phyloP scores from a whole-genome alignment of 2,797 vertebrate genomes.

The Sebastes matsubarae region DNA sequence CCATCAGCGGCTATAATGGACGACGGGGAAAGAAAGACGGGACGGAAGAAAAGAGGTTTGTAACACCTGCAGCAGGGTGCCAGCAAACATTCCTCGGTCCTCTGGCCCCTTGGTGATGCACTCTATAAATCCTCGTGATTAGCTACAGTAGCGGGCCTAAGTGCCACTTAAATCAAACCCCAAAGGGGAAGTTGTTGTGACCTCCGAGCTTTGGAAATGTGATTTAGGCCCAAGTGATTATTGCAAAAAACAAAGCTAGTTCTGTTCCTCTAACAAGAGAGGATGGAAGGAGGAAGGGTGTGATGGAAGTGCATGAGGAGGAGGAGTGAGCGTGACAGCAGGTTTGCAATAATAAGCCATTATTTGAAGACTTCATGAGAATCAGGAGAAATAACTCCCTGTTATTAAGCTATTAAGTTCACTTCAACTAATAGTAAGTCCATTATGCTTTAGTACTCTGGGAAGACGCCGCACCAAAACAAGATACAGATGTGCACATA shows the following conservation, averaged over 20 bases:
- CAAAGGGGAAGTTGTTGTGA: constrained; percentile 61
- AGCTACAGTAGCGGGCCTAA: constrained; percentile 70
- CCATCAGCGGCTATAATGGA: constrained; percentile 59
- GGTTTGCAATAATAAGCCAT: constrained; percentile 20
- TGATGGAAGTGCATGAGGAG: constrained; percentile 9
- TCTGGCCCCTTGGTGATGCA: constrained; percentile 57
- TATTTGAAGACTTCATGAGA: constrained; percentile 28
- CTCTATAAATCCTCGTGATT: constrained; percentile 77
- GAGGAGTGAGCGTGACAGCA: neutral
- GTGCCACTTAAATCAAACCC: constrained; percentile 67
- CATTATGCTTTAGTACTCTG: constrained; percentile 29
- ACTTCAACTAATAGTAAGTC: constrained; percentile 23
- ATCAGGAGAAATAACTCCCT: constrained; percentile 29
- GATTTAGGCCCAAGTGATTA: constrained; percentile 53
- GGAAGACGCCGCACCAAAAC: constrained; percentile 38
- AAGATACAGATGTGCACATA: constrained; percentile 53
- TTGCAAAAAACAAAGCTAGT: constrained; percentile 63
- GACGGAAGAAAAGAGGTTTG: constrained; percentile 50
- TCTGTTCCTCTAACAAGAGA: constrained; percentile 46
- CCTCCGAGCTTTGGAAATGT: constrained; percentile 56
- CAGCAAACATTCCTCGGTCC: constrained; percentile 57
- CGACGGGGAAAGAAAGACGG: constrained; percentile 17
- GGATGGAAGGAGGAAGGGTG: constrained; percentile 26
- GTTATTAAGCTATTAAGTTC: constrained; percentile 36
- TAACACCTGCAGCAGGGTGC: constrained; percentile 72